Percentiles rank a stretch among this genome's conserved stretches.
These are phyloP conservation scores for Agelas oroides DNA, from an alignment of 37 sponge, comb jelly and placozoan species.

Conservation along the genomic window DNA sequence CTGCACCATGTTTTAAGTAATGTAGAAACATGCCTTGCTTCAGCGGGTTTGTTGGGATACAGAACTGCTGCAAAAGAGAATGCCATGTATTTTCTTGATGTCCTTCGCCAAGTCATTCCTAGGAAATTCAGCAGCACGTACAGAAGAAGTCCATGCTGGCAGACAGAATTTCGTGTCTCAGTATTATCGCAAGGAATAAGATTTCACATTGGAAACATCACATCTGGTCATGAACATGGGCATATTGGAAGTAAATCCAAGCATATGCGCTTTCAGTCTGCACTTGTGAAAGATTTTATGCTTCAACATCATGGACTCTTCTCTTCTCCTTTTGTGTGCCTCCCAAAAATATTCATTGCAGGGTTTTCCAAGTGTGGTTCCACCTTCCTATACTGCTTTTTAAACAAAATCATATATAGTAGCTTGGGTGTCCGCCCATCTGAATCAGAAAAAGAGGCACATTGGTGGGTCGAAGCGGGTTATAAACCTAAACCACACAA, in stretches of 20 bases:
- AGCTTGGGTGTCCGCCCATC: not conserved
- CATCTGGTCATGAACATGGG: no score
- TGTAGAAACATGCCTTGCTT: no score
- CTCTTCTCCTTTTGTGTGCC: conserved; percentile 17
- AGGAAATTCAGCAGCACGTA: not conserved
- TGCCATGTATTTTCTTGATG: not conserved
- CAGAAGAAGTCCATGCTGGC: conserved; percentile 4
- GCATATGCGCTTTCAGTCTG: no score
- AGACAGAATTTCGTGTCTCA: not conserved
- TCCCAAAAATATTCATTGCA: conserved; percentile 45
- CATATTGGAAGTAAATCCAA: no score
- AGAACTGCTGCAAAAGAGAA: not conserved
- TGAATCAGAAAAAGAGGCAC: conserved; percentile 36
- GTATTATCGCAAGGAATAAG: no score
- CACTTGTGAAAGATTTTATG: not conserved
- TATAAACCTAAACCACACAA: not conserved
- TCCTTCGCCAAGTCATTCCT: conserved; percentile 10
- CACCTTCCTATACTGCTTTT: conserved; percentile 30
- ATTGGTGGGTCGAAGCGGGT: conserved; percentile 38
- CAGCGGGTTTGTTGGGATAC: no score
- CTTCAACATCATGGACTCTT: not conserved
- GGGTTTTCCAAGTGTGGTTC: conserved; percentile 71
- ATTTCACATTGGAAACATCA: no score
- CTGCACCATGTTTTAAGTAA: no score
- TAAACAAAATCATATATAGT: not conserved